Percentiles rank a stretch among this genome's conserved stretches.
Evolutionary conservation across 37 sponge, comb jelly and placozoan genomes (phyloP).

Genomic region (Crambe crambe): DNA sequence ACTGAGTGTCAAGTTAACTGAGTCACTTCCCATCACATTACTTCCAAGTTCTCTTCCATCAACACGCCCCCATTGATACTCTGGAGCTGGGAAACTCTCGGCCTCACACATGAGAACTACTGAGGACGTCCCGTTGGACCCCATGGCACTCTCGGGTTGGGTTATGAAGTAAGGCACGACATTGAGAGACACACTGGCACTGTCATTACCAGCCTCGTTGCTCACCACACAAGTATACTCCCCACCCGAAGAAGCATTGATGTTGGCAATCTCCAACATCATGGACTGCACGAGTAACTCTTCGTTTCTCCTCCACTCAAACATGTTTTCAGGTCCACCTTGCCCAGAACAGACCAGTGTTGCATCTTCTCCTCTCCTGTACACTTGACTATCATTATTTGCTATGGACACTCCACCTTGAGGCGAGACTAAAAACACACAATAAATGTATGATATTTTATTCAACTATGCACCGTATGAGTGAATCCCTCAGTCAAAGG

Average conservation of each 20-base stretch:
- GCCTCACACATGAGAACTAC: background rate
- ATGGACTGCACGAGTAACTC: no score
- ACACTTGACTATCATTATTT: background rate
- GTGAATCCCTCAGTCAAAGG: no score
- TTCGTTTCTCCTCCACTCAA: conserved; percentile 2
- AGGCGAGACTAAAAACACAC: no score
- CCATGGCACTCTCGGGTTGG: background rate
- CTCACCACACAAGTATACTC: conserved; percentile 6
- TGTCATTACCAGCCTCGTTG: conserved; percentile 4
- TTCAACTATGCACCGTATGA: no score
- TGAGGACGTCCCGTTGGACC: background rate
- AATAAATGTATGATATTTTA: no score
- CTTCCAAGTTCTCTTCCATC: background rate
- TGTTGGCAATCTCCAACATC: background rate
- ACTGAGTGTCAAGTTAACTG: background rate
- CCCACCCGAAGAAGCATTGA: conserved; percentile 6
- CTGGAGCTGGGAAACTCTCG: conserved; percentile 3
- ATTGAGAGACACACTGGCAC: background rate
- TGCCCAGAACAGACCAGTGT: background rate
- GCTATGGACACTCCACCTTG: background rate
- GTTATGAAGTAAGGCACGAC: background rate
- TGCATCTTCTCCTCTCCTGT: background rate
- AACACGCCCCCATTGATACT: background rate
- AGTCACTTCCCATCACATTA: background rate
- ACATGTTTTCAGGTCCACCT: conserved; percentile 2